phyloP scores from a whole-genome alignment of 1,140 invertebrate species.

The Elymnias hypermnestra region DNA sequence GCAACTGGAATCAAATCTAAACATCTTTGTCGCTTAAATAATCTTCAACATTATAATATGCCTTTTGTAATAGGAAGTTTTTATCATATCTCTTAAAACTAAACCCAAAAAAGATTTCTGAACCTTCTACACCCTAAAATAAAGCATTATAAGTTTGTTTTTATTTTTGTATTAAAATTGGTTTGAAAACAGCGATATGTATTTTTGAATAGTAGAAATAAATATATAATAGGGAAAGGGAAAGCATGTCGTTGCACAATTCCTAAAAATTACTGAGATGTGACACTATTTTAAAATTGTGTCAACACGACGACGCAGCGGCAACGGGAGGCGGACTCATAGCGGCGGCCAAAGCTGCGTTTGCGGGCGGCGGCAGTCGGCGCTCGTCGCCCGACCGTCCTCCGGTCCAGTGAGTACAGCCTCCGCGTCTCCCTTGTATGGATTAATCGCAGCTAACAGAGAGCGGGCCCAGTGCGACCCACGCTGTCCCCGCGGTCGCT shows the following conservation, averaged over 20 bases:
- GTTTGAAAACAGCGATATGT: no score
- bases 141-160: no score
- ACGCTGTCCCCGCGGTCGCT: slow-evolving; percentile 54
- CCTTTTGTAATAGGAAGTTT: no score
- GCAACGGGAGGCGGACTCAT: slow-evolving; percentile 23
- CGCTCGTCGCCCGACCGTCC: slow-evolving; percentile 52
- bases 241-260: slow-evolving; percentile 13
- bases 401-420: slow-evolving; percentile 64
- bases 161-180: no score
- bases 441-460: slow-evolving; percentile 60
- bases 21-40: no score
- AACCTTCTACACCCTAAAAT: no score
- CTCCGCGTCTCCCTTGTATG: slow-evolving; percentile 62
- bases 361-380: slow-evolving; percentile 41
- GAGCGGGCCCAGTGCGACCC: slow-evolving; percentile 62
- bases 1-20: no score
- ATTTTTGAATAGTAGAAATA: no score
- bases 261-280: slow-evolving; percentile 38
- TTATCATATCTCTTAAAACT: no score
- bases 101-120: no score
- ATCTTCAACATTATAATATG: no score
- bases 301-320: slow-evolving; percentile 52
- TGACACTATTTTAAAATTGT: slow-evolving; percentile 63
- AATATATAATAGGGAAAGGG: slow-evolving; percentile 1
- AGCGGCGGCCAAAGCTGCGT: slow-evolving; percentile 30